A percentile compares a stretch with the other conserved stretches of the same genome.
These are phyloP conservation scores for Enteromius afrohamiltoni DNA, from an alignment of 2,797 vertebrate species.

Conservation along the genomic window DNA sequence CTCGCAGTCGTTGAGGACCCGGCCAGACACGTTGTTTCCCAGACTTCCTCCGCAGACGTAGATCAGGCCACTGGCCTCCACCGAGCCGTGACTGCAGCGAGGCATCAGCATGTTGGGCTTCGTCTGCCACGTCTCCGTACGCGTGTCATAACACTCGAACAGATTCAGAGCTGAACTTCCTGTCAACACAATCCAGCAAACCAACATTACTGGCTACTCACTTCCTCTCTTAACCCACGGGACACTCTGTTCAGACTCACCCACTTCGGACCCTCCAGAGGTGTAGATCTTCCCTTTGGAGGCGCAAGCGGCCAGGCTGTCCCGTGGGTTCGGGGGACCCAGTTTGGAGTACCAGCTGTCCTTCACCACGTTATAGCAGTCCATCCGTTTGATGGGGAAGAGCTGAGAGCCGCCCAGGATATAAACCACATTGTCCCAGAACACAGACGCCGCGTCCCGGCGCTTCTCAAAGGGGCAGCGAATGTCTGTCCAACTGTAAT, in stretches of 20 bases:
- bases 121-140: conserved; percentile 95
- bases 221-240: not conserved
- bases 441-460: conserved; percentile 93
- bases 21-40: conserved; percentile 94
- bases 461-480: conserved; percentile 98
- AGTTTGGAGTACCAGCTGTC: conserved; percentile 99
- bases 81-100: conserved; percentile 94
- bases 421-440: conserved; percentile 99
- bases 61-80: conserved; percentile 91
- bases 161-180: conserved; percentile 94
- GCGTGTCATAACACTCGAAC: conserved; percentile 96
- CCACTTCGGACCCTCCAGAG: conserved; percentile 97
- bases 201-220: not conserved
- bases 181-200: conserved; percentile 65
- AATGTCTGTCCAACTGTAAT: conserved; percentile 97
- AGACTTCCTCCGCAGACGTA: conserved; percentile 96
- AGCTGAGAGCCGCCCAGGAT: conserved; percentile 98
- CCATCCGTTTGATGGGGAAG: conserved; percentile 98
- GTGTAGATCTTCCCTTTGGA: conserved; percentile 98
- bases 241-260: conserved; percentile 67
- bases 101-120: conserved; percentile 95
- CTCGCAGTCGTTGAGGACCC: conserved; percentile 94
- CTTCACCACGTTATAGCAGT: conserved; percentile 98
- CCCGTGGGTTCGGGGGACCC: conserved; percentile 93
- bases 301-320: conserved; percentile 95